These are phyloP conservation scores for Pyrochroa serraticornis DNA, from an alignment of 2,888 invertebrate genomes.

Conservation along the genomic window DNA sequence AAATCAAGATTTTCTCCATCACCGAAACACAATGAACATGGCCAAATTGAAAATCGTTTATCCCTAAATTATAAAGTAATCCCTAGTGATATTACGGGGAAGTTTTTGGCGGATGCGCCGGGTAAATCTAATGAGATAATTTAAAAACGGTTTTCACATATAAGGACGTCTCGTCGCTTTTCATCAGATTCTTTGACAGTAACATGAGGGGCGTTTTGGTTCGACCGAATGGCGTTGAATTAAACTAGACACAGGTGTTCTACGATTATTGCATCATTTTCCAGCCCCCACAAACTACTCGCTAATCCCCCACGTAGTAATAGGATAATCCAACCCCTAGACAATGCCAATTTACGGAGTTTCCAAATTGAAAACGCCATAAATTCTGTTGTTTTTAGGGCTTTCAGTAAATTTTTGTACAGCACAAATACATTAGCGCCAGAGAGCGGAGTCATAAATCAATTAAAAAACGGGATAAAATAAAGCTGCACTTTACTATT, in stretches of 20 bases:
- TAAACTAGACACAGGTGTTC: constrained; percentile 22
- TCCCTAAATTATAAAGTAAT: not conserved
- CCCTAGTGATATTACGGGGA: no score
- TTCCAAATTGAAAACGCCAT: no score
- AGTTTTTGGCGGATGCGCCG: constrained; percentile 27
- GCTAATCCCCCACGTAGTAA: constrained; percentile 18
- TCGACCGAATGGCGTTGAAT: constrained; percentile 9
- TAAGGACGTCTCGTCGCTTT: no score
- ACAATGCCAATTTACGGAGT: no score
- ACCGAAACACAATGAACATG: not conserved
- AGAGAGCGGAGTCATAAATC: constrained; percentile 11
- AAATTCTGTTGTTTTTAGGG: not conserved
- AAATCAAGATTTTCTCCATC: not conserved
- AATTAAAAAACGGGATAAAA: constrained; percentile 4
- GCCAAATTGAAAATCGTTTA: constrained; percentile 10
- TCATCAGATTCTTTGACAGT: no score
- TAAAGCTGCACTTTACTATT: no score
- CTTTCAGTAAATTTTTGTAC: constrained; percentile 7
- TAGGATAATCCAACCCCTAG: constrained; percentile 11
- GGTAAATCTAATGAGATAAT: not conserved
- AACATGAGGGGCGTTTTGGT: no score
- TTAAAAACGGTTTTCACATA: no score
- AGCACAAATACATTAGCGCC: constrained; percentile 15
- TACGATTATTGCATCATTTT: constrained; percentile 20
- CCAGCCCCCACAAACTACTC: constrained; percentile 12